phyloP scores from a whole-genome alignment of 1,140 invertebrate species.

The Whitmania pigra region DNA sequence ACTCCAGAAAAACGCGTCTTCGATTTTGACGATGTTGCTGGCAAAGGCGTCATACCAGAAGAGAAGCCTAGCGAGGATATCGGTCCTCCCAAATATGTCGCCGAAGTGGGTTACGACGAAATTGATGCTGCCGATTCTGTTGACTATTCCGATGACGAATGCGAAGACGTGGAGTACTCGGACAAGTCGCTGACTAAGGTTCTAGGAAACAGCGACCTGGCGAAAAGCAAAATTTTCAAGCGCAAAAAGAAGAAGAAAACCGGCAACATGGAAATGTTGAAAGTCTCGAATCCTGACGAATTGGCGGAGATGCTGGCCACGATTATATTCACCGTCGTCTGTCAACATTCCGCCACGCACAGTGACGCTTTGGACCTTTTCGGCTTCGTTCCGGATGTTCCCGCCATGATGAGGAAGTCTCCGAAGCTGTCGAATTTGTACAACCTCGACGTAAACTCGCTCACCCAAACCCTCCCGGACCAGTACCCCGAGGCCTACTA shows the following conservation, averaged over 20 bases:
- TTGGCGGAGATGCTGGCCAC: constrained; percentile 11
- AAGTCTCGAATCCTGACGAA: not conserved
- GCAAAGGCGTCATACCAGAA: not conserved
- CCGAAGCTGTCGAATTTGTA: not conserved
- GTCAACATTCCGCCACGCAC: constrained; percentile 18
- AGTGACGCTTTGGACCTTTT: constrained; percentile 12
- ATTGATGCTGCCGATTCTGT: not conserved
- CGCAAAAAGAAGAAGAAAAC: not conserved
- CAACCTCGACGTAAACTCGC: not conserved
- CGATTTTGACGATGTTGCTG: not conserved
- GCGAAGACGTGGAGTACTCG: too few species aligned
- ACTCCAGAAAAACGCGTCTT: not conserved
- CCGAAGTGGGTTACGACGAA: not conserved
- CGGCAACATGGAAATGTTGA: not conserved
- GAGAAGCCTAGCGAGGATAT: not conserved
- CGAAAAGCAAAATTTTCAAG: not conserved
- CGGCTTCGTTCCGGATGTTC: constrained; percentile 18
- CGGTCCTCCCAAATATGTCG: too few species aligned
- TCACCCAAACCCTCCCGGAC: constrained; percentile 19
- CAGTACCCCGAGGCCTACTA: constrained; percentile 22
- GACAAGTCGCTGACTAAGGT: too few species aligned
- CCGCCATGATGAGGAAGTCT: constrained; percentile 20
- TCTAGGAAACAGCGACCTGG: too few species aligned
- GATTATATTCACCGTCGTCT: constrained; percentile 13
- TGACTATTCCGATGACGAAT: not conserved